A percentile compares a stretch with the other conserved stretches of the same genome.
Conservation (phyloP, 2,888 invertebrate species). For the Urechis unicinctus region DNA sequence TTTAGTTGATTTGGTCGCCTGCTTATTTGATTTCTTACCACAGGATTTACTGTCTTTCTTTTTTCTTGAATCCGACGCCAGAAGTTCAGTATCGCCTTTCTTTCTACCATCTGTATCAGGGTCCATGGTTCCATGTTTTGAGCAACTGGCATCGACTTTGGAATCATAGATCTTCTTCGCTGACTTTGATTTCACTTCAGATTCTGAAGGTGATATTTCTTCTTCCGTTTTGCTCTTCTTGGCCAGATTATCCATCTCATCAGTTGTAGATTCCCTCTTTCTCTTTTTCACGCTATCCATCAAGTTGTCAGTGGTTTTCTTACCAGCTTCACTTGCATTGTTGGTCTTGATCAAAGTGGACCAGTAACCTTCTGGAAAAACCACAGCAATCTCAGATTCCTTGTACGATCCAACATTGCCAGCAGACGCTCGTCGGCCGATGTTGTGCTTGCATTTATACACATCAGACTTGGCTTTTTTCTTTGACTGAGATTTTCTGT, state of each 20-base stretch:
- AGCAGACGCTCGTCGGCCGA: constrained; percentile 33
- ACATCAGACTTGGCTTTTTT: constrained; percentile 6
- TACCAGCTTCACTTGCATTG: background rate
- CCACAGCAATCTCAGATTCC: constrained; percentile 26
- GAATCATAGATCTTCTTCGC: background rate
- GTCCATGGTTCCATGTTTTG: background rate
- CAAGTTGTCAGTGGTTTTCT: background rate
- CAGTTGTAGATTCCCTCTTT: background rate
- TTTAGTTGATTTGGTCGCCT: background rate
- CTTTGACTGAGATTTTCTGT: no score
- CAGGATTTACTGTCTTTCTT: background rate
- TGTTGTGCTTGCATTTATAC: constrained; percentile 36
- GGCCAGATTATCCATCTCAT: background rate
- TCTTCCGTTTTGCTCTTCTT: constrained; percentile 1
- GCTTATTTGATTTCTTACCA: background rate
- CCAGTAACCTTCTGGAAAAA: constrained; percentile 18
- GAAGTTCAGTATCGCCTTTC: background rate
- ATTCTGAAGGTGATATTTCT: background rate
- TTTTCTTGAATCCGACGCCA: background rate
- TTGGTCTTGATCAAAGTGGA: background rate
- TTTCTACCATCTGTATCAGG: background rate
- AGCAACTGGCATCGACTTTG: background rate
- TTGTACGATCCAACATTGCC: constrained; percentile 35
- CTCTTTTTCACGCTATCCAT: background rate
- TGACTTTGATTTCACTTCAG: constrained; percentile 1